Base-by-base conservation (phyloP, 1,140 invertebrate genomes). In the Trichoplusia ni region DNA sequence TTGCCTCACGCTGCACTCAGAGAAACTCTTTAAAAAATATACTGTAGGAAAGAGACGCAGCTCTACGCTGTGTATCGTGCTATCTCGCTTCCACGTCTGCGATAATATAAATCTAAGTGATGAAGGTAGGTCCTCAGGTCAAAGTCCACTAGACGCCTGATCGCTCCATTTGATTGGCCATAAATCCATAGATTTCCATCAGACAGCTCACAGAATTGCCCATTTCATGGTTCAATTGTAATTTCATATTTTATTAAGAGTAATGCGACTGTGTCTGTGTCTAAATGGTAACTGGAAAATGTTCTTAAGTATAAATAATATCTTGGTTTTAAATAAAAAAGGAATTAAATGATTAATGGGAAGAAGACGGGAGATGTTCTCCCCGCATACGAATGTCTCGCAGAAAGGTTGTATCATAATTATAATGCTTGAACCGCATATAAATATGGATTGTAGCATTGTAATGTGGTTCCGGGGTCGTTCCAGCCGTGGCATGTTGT, bases 201-300 rank as follows among this genome's bases (percentile, higher is more conserved):
- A 51, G 23, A 54, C 56, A 23, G 35, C 49, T 38, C 16, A 49
- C 14, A 21, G 19, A 61, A 67, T 67, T 51, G 46, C 46, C 59
- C 53, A 66, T 67, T 67, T 56, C 68, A 70, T 49, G 68, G 51
- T 70, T 60, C 58, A 53, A 53, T 67, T 47, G 25, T 33, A 35
- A 54, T 46, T 65, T 42, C 27, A 51, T 65, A 58, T 47, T 49
- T 65, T 59, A 65, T 59, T 65, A 59, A 49, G 4, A 16, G 42
- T 37, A 35, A 18, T 29, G 25, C 6, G 14, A 61, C 25, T 25
- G 7, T 53, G 13, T 21, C 1, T 6, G 16, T 35, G 23, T 19
- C 4, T 18, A 8, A n/a, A n/a, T n/a, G n/a, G n/a, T n/a, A n/a
- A n/a, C n/a, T n/a, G n/a, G n/a, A n/a, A n/a, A n/a, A n/a, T n/a